A percentile compares a stretch with the other conserved stretches of the same genome.
Evolutionary conservation across 2,113 vertebrate genomes (phyloP).

Genomic region (Barnardius zonarius): DNA sequence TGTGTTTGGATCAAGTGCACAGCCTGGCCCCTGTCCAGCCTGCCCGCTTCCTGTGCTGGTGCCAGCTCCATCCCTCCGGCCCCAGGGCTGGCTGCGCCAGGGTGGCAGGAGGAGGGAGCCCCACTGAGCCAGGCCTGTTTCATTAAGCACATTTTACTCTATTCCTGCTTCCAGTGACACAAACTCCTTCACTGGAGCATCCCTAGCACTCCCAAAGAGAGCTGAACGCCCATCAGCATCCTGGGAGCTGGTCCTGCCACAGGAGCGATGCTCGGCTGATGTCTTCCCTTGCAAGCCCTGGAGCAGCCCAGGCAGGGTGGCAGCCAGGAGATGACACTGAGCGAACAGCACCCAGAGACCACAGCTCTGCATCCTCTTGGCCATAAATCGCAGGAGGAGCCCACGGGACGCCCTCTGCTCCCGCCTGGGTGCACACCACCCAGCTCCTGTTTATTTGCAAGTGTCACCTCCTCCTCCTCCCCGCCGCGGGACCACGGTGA

Average conservation of each 20-base stretch:
- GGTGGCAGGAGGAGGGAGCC: background rate
- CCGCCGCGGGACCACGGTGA: background rate
- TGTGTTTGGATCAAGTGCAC: slow-evolving; percentile 78
- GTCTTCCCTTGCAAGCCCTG: background rate
- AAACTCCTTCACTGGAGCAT: background rate
- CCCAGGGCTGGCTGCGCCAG: background rate
- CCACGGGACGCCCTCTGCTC: background rate
- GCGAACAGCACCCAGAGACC: background rate
- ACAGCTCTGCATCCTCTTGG: background rate
- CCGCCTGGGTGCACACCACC: background rate
- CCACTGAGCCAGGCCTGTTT: background rate
- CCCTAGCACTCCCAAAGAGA: background rate
- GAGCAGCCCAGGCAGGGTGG: background rate
- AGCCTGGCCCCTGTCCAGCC: slow-evolving; percentile 53
- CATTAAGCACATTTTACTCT: background rate
- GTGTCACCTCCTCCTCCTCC: slow-evolving; percentile 24
- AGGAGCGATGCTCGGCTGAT: accelerated
- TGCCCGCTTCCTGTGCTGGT: slow-evolving; percentile 60
- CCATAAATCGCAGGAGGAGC: background rate
- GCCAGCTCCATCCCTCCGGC: slow-evolving; percentile 62
- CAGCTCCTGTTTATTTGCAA: slow-evolving; percentile 31
- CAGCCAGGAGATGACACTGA: background rate
- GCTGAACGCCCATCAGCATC: background rate
- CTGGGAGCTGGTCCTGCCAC: accelerated
- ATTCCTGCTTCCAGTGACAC: background rate